Conservation (phyloP, 1,140 invertebrate genomes). For the Calliphora vicina region DNA sequence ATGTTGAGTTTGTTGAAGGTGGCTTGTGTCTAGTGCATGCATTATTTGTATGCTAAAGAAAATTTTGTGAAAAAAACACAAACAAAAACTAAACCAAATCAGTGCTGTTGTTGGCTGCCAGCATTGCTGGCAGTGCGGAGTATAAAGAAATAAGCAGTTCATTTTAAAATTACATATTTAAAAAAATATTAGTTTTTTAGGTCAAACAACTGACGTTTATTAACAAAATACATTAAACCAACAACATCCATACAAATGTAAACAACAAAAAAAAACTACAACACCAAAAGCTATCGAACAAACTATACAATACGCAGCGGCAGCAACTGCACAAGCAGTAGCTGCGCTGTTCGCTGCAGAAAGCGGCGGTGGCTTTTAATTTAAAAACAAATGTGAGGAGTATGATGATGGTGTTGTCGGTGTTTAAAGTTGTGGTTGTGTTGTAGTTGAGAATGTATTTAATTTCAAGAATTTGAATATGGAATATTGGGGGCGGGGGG, state of each 20-base stretch:
- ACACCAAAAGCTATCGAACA: not conserved
- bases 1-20: too few species aligned
- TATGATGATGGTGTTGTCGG: too few species aligned
- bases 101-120: not conserved
- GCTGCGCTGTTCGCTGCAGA: not conserved
- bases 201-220: not conserved
- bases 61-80: too few species aligned
- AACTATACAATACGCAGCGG: not conserved
- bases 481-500: constrained; percentile 2
- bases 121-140: too few species aligned
- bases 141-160: too few species aligned
- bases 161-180: not conserved
- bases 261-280: not conserved
- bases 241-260: not conserved
- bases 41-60: too few species aligned
- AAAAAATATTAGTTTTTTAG: not conserved
- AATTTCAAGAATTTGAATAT: constrained; percentile 14
- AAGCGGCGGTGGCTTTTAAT: not conserved
- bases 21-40: too few species aligned
- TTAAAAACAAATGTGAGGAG: too few species aligned
- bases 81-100: not conserved
- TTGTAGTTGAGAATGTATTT: not conserved
- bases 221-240: not conserved
- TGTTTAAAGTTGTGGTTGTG: not conserved
- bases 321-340: not conserved